Evolutionary conservation across 2,888 invertebrate genomes (phyloP), one percentile per base, ranked within the genome.

Genomic region (Callyntrura sp.): DNA sequence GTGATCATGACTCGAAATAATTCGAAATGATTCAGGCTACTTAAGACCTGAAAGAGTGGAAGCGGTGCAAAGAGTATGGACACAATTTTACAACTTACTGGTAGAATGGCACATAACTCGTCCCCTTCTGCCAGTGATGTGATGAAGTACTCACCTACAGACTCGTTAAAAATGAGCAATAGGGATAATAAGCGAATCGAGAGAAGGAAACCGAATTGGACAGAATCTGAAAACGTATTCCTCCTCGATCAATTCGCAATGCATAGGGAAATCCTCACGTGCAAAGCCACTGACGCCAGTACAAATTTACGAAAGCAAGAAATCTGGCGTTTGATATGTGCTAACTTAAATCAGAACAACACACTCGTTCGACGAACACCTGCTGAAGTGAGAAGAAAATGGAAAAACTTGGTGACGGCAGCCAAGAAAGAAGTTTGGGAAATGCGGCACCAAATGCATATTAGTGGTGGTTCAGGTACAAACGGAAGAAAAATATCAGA

Each of bases 341-440:
- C 92, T 43, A 93, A 93, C 82, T 84, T 93, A 62, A 93, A 93
- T 84, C 90, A 91, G 57, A 92, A 93, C 68, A 93, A 93, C 62
- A 91, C 92, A 6, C 86, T 93, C 11, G 93, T 93, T 43, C 91
- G 93, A 35, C 86, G 93, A 57, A 93, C 93, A 8, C 93, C 93
- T 14, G 93, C 93, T 48, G 93, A 93, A 91, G 93, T 93, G 85
- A 90, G 93, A 65, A 88, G 93, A 81, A 93, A 93, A 89, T 93
- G 93, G 93, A 93, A 93, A 82, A 93, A 93, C 73, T 82, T 93
- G 65, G 93, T 93, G 20, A 93, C 93, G 0, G 93, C 93, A 35
- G 93, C 93, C 12, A 93, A 93, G 84, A 93, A 93, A 85, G 92
- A 93, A 86, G 92, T 93, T 60, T 93, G 93, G 93, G 93, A 93